Evolutionary conservation across 2,797 vertebrate genomes (phyloP).

Genomic region (Siniperca scherzeri): DNA sequence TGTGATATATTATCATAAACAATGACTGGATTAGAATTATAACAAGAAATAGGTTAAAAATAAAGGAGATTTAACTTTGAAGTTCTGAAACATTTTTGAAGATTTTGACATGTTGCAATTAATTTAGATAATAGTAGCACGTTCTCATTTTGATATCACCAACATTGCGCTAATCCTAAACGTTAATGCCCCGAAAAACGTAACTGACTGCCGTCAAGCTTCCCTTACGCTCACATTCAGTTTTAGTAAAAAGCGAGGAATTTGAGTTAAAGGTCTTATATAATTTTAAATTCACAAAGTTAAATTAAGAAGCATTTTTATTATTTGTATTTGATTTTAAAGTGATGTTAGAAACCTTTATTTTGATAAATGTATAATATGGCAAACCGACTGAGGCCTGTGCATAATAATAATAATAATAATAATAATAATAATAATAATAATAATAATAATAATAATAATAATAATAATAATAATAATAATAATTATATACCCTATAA

Average conservation of each 20-base stretch:
- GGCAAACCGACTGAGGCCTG: not conserved
- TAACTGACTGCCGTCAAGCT: not conserved
- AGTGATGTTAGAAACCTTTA: not conserved
- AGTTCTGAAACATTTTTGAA: not conserved
- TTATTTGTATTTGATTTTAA: not conserved
- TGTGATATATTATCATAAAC: not conserved
- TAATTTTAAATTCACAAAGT: not conserved
- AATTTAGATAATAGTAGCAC: not conserved
- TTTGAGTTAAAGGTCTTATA: not conserved
- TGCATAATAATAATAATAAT: constrained; percentile 20
- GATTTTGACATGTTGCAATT: not conserved
- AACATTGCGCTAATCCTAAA: not conserved
- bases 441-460: constrained; percentile 42
- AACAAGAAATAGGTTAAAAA: not conserved
- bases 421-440: constrained; percentile 38
- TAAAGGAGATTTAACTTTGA: not conserved
- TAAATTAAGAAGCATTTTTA: not conserved
- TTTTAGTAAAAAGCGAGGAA: not conserved
- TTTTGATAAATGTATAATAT: constrained; percentile 3
- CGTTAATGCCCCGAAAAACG: not conserved
- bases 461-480: constrained; percentile 35
- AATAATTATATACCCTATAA: constrained; percentile 9
- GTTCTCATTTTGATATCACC: not conserved
- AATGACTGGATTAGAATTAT: no score
- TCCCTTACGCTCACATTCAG: not conserved